Conservation (phyloP, 2,888 invertebrate species). For the Noctuana brunneofusca region DNA sequence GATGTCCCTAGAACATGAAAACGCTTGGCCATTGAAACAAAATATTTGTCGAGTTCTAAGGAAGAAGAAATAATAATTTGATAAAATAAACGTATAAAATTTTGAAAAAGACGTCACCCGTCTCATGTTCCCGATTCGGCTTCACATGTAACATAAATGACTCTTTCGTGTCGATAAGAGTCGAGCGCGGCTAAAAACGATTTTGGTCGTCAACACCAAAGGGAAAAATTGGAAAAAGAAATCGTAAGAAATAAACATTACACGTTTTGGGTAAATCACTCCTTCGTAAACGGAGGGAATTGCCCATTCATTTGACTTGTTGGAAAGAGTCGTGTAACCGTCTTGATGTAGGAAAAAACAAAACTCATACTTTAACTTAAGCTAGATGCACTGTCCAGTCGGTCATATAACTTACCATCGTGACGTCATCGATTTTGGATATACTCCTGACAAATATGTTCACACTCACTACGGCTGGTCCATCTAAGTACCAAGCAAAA, state of each 20-base stretch:
- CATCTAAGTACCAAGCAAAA: constrained; percentile 87
- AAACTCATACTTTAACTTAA: constrained; percentile 61
- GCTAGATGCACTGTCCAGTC: constrained; percentile 69
- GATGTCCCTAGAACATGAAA: constrained; percentile 48
- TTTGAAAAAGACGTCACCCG: constrained; percentile 31
- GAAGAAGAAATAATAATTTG: constrained; percentile 34
- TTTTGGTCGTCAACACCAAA: constrained; percentile 82
- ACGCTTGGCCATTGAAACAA: constrained; percentile 29
- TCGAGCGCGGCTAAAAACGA: constrained; percentile 71
- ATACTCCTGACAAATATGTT: constrained; percentile 99
- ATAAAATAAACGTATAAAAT: constrained; percentile 30
- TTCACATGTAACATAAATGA: constrained; percentile 10
- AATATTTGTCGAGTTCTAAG: constrained; percentile 29
- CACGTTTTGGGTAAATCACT: constrained; percentile 71
- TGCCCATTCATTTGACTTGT: constrained; percentile 82
- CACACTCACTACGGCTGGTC: constrained; percentile 97
- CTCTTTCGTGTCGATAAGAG: constrained; percentile 27
- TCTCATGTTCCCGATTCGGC: constrained; percentile 27
- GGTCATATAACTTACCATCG: constrained; percentile 94
- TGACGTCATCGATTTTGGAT: constrained; percentile 99
- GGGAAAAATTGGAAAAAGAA: constrained; percentile 60
- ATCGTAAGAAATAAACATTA: constrained; percentile 55
- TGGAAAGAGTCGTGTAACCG: constrained; percentile 54
- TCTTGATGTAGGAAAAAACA: constrained; percentile 44
- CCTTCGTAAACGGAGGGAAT: constrained; percentile 65